Conservation (phyloP, 2,797 vertebrate genomes). For the Sebastiscus tertius region DNA sequence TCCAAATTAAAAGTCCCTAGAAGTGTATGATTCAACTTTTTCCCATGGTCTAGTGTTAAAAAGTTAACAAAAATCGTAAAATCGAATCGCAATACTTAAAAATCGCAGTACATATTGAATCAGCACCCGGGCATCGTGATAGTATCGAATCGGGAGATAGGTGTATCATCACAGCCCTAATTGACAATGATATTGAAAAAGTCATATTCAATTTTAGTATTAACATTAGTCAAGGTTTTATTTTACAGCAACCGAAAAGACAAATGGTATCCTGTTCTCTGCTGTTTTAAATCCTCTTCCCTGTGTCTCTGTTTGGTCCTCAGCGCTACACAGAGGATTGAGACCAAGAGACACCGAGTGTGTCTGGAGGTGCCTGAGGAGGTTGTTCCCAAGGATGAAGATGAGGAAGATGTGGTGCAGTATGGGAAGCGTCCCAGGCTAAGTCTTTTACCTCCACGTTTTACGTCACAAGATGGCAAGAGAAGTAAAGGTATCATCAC, state of each 20-base stretch:
- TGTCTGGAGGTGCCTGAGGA: constrained; percentile 94
- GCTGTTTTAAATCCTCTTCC: not conserved
- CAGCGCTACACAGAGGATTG: constrained; percentile 91
- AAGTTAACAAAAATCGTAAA: too few species aligned
- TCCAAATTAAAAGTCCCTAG: too few species aligned
- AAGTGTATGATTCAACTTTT: too few species aligned
- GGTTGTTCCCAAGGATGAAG: constrained; percentile 89
- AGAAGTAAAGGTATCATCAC: constrained; percentile 69
- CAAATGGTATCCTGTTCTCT: not conserved
- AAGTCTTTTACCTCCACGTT: constrained; percentile 69
- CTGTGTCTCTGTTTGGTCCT: constrained; percentile 51
- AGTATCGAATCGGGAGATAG: too few species aligned
- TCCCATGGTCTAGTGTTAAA: too few species aligned
- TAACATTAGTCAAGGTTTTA: not conserved
- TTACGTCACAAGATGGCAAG: constrained; percentile 57
- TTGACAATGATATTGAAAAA: too few species aligned
- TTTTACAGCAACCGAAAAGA: not conserved
- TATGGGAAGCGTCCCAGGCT: constrained; percentile 80
- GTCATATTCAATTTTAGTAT: not conserved
- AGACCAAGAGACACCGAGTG: constrained; percentile 94
- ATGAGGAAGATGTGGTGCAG: constrained; percentile 57
- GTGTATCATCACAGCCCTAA: too few species aligned
- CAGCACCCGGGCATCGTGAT: too few species aligned
- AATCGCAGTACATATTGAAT: too few species aligned
- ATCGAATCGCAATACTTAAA: too few species aligned